Base-by-base conservation (phyloP, 2,797 vertebrate genomes). In the Enteromius radiatus region DNA sequence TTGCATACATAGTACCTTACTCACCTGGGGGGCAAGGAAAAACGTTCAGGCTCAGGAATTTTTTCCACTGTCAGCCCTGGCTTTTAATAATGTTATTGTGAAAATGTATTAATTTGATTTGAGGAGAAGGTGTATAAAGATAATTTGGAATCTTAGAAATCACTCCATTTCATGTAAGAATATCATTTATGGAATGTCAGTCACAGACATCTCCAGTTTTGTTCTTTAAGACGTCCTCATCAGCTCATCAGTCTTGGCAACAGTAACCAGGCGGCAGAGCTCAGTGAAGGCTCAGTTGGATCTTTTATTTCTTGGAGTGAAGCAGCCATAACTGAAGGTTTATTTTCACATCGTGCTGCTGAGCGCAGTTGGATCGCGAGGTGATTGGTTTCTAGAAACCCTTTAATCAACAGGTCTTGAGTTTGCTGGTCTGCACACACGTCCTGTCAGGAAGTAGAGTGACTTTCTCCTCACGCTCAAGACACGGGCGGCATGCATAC, bases 401-500 rank as follows among this genome's bases (percentile, higher is more conserved):
- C 52, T 49, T 61, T 67, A 70, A 23, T 70, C 78, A 80, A 43
- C 78, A 3, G 67, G 23, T 52, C 59, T 9, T 52, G 43, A 74
- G 59, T 64, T 26, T 74, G 36, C 52, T 65, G 56, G 59, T 70
- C 41, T 28, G 19, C n/a, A 63, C 7, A 17, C 70, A 52, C 69
- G 45, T 81, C 54, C 69, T 36, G 43, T 64, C 56, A 74, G 69
- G 54, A 81, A 73, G 70, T 52, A 26, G 17, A 71, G 79, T 52
- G 28, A 49, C 68, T 45, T 81, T 73, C 56, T 49, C 56, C 28
- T 74, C 23, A 47, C 17, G 3, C 67, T 43, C 26, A 49, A 28
- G 68, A 63, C 23, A 61, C 9, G 45, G 54, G 33, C 4, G 5
- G 54, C 68, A 63, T 1, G 59, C 56, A 64, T 47, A 15, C 59